Evolutionary conservation across 2,113 vertebrate genomes (phyloP), one percentile per base, ranked within the genome.

Genomic region (Zosterops pallidus): DNA sequence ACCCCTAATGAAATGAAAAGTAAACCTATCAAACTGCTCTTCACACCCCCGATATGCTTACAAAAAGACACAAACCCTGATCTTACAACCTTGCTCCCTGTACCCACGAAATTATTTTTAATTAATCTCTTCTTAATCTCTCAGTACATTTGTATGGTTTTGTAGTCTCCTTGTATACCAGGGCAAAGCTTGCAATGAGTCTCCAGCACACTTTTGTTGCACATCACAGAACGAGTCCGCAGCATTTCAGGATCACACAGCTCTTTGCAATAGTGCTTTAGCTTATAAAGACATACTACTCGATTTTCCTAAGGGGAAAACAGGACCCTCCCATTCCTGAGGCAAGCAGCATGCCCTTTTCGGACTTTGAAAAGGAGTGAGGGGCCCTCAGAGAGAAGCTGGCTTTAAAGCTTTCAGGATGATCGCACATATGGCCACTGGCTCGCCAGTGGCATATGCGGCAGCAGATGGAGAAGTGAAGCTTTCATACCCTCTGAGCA

Each of bases 401-500:
- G 53, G 8, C 49, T 82, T 87, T 41, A 44, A 90, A 91, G 86
- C 70, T 83, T 85, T 88, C 76, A 57, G 68, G 59, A 49, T 17
- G 86, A 81, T 81, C 10, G 49, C 70, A 60, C 84, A 75, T 28
- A 81, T 5, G 44, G 92, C 81, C 77, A 46, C 72, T 18, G 70
- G 65, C 91, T 87, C 26, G 5, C 55, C 74, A 21, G 56, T 8
- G 49, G 69, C 78, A 91, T 75, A 94, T 15, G 70, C 1, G 0
- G 33, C 14, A 0, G 89, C 92, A 96, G 94, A 86, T 79, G 89
- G 91, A 79, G 53, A 84, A 87, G 83, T 9, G 83, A 89, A 62
- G 86, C 81, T 89, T 82, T 87, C 78, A 62, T 56, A 70, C 28
- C 49, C 80, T 75, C 80, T 46, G n/a, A 94, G 89, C 37, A 78